These are phyloP conservation scores for Orthonychiurus folsomi DNA, from an alignment of 2,888 invertebrate genomes.

Conservation along the genomic window DNA sequence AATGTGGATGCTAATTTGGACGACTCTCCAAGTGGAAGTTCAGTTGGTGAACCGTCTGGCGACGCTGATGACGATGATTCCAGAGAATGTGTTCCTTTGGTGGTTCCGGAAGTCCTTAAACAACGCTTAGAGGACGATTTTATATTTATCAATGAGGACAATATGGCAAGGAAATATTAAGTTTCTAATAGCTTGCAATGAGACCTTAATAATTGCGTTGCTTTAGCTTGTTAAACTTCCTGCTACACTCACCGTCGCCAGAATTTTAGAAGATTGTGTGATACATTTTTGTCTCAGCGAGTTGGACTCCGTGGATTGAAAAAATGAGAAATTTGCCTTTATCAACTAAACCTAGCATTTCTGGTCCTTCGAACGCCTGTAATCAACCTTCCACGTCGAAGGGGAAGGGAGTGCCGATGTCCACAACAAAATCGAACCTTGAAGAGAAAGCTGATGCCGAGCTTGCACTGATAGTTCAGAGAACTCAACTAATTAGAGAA, in stretches of 20 bases:
- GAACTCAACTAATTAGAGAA: conserved; percentile 60
- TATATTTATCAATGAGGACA: conserved; percentile 54
- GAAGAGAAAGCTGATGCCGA: too few species aligned
- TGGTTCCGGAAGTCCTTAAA: conserved; percentile 54
- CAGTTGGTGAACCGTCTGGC: background rate
- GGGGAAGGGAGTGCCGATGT: too few species aligned
- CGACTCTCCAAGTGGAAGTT: background rate
- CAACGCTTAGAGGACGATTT: conserved; percentile 59
- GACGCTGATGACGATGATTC: conserved; percentile 36
- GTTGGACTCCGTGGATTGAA: conserved; percentile 18
- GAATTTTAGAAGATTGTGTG: conserved; percentile 65
- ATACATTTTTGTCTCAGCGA: conserved; percentile 52
- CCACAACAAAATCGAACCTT: conserved; percentile 9
- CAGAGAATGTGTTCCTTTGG: conserved; percentile 47
- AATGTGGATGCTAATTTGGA: background rate
- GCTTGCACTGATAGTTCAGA: conserved; percentile 19
- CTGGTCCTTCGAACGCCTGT: background rate
- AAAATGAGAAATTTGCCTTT: conserved; percentile 19
- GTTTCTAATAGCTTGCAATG: too few species aligned
- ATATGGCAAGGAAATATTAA: too few species aligned
- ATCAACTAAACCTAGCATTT: too few species aligned
- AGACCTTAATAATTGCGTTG: too few species aligned
- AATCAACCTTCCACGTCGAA: background rate
- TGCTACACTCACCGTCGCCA: conserved; percentile 55
- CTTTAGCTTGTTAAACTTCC: conserved; percentile 56